A percentile compares a stretch with the other conserved stretches of the same genome.
Conservation (phyloP, 2,113 vertebrate genomes). For the Prochilodus magdalenae region DNA sequence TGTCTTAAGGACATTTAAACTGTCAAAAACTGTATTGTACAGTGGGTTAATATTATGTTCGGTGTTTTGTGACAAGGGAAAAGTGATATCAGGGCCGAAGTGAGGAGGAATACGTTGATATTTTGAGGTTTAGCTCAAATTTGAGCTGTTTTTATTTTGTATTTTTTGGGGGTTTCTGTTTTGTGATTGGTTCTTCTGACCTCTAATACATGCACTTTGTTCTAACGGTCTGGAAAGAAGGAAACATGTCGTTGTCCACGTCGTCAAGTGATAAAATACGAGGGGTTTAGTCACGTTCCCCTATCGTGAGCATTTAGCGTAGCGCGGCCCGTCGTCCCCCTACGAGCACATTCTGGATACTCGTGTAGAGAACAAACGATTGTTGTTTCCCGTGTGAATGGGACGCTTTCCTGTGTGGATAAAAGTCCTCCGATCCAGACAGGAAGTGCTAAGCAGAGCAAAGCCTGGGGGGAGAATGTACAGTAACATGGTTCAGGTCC, state of each 20-base stretch:
- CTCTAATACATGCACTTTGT: constrained; percentile 30
- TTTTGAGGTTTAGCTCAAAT: not conserved
- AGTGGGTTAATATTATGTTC: not conserved
- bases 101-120: not conserved
- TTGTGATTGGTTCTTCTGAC: too few species aligned
- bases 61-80: too few species aligned
- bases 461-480: constrained; percentile 43
- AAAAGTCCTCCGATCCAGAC: constrained; percentile 1
- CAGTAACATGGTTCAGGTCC: constrained; percentile 10
- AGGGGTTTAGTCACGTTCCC: constrained; percentile 9
- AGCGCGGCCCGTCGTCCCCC: not conserved
- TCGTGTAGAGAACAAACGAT: not conserved
- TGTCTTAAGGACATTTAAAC: not conserved
- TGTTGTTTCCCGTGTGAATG: not conserved
- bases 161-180: constrained; percentile 5
- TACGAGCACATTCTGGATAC: constrained; percentile 11
- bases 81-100: not conserved
- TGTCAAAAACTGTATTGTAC: not conserved
- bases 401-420: constrained; percentile 3
- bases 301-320: not conserved
- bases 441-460: not conserved
- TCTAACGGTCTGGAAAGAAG: constrained; percentile 22
- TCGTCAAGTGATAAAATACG: constrained; percentile 11
- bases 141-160: not conserved
- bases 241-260: constrained; percentile 19